Evolutionary conservation across 2,797 vertebrate genomes (phyloP).

Genomic region (Mycteria americana): DNA sequence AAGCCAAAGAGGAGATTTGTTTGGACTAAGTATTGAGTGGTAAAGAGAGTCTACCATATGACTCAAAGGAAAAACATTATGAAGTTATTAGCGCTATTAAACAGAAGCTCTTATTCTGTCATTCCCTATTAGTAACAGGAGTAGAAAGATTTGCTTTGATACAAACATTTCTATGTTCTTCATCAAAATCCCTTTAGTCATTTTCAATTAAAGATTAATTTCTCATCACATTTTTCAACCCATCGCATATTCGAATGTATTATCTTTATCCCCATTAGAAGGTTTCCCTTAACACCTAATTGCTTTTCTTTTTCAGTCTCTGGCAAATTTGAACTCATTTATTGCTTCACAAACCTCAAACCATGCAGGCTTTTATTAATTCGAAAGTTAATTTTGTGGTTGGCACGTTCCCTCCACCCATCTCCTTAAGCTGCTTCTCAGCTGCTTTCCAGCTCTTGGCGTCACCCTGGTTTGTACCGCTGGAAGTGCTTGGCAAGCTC

Average conservation of each 20-base stretch:
- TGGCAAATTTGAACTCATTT: conserved; percentile 39
- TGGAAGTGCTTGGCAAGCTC: not conserved
- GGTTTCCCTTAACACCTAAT: conserved; percentile 29
- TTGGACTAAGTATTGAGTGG: not conserved
- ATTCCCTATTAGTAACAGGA: not conserved
- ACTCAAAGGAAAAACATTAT: not conserved
- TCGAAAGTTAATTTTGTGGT: conserved; percentile 45
- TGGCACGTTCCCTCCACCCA: conserved; percentile 3
- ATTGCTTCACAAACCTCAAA: conserved; percentile 58
- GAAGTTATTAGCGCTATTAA: conserved; percentile 10
- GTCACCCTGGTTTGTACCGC: not conserved
- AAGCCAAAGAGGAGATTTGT: not conserved
- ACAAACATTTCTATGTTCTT: not conserved
- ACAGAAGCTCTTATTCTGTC: not conserved
- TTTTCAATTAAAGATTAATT: conserved; percentile 47
- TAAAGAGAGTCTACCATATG: not conserved
- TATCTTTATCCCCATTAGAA: conserved; percentile 21
- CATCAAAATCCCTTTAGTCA: not conserved
- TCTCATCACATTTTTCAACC: not conserved
- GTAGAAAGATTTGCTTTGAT: conserved; percentile 10
- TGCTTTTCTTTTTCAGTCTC: conserved; percentile 20
- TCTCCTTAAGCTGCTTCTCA: not conserved
- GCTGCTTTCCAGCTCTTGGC: conserved; percentile 23
- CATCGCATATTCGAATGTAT: not conserved
- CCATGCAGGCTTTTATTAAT: conserved; percentile 35